Percentiles rank a stretch among this genome's conserved stretches.
phyloP scores from a whole-genome alignment of 2,888 invertebrate species.

The Lithophane leautieri region DNA sequence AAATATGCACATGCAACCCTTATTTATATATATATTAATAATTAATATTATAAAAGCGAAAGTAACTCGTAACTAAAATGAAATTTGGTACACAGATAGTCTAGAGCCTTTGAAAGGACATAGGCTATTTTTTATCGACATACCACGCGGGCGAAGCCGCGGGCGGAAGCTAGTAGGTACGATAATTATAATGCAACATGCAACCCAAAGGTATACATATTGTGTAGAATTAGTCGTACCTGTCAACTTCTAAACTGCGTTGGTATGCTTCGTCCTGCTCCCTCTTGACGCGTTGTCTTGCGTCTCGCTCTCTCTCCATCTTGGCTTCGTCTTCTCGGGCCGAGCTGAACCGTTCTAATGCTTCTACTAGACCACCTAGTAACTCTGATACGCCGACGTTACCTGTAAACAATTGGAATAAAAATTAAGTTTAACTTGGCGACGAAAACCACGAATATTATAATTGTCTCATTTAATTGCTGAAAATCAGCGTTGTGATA shows the following conservation, averaged over 20 bases:
- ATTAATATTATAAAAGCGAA: too few relatives aligned
- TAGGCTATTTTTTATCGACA: too few relatives aligned
- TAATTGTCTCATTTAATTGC: background rate
- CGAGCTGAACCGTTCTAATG: conserved; percentile 96
- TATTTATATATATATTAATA: too few relatives aligned
- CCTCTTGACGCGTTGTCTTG: conserved; percentile 96
- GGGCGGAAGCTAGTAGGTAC: too few relatives aligned
- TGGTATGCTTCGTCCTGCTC: conserved; percentile 99
- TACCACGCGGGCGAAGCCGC: too few relatives aligned
- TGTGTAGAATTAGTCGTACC: conserved; percentile 79
- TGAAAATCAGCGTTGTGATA: too few relatives aligned
- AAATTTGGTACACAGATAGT: too few relatives aligned
- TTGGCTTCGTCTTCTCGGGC: conserved; percentile 94
- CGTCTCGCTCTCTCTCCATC: conserved; percentile 96
- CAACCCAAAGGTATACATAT: background rate
- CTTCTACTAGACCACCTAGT: conserved; percentile 96
- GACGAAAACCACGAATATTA: background rate
- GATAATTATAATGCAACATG: background rate
- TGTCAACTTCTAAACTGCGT: conserved; percentile 96
- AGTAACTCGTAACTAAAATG: too few relatives aligned
- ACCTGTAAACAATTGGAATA: conserved; percentile 81
- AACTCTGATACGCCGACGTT: conserved; percentile 97
- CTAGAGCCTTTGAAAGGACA: too few relatives aligned
- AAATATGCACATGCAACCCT: background rate
- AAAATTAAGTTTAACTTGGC: background rate